phyloP scores from a whole-genome alignment of 2,888 invertebrate genomes.

The Latrodectus hesperus region DNA sequence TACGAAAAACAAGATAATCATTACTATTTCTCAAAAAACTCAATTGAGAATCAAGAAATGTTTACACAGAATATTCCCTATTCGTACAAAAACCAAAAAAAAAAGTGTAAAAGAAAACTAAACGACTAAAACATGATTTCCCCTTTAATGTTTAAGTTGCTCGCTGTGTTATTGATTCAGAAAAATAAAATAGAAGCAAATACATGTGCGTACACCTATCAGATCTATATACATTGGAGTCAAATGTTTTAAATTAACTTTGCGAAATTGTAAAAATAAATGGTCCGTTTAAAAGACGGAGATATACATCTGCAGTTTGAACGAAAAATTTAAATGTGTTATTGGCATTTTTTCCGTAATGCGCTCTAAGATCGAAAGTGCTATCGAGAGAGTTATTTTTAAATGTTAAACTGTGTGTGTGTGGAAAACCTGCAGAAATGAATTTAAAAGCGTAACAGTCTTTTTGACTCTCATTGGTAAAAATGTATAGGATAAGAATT shows the following conservation, averaged over 20 bases:
- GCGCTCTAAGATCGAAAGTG: constrained; percentile 29
- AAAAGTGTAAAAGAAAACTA: constrained; percentile 1
- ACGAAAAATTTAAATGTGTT: constrained; percentile 49
- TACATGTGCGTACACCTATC: constrained; percentile 19
- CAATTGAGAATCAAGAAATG: constrained; percentile 18
- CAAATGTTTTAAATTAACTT: constrained; percentile 55
- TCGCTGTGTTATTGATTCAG: constrained; percentile 37
- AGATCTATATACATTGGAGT: constrained; percentile 31
- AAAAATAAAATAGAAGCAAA: constrained; percentile 7
- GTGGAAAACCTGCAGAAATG: constrained; percentile 18
- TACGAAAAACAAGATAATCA: no score
- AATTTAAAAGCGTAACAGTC: constrained; percentile 22
- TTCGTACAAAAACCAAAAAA: constrained; percentile 19
- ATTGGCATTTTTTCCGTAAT: constrained; percentile 57
- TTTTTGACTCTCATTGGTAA: constrained; percentile 7
- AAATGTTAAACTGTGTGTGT: constrained; percentile 1
- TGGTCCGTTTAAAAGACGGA: constrained; percentile 48
- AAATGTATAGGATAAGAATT: background rate
- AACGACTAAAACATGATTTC: constrained; percentile 12
- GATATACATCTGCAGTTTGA: constrained; percentile 30
- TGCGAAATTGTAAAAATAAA: constrained; percentile 56
- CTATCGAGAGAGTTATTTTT: constrained; percentile 29
- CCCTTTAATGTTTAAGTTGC: constrained; percentile 33
- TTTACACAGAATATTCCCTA: constrained; percentile 16
- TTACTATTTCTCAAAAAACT: no score